Evolutionary conservation across 2,888 invertebrate genomes (phyloP).

Genomic region (Tholera decimalis): DNA sequence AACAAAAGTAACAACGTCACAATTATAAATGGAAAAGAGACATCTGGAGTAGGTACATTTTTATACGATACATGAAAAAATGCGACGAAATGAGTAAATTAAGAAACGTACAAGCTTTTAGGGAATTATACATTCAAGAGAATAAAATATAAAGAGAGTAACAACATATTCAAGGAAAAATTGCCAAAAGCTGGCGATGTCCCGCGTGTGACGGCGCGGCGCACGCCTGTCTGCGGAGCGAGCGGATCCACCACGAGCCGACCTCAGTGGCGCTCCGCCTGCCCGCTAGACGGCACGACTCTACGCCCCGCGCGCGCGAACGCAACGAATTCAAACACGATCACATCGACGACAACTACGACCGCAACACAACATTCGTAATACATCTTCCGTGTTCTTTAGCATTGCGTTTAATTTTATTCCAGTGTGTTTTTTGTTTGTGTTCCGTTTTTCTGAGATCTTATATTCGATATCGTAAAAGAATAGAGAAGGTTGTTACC

Average conservation of each 20-base stretch:
- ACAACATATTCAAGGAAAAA: conserved; percentile 48
- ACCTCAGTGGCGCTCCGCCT: conserved; percentile 85
- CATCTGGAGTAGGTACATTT: conserved; percentile 32
- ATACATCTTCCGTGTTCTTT: conserved; percentile 42
- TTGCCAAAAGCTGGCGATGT: conserved; percentile 46
- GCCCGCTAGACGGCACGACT: conserved; percentile 75
- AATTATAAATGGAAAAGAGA: conserved; percentile 24
- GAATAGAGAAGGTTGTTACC: conserved; percentile 63
- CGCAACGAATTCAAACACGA: conserved; percentile 84
- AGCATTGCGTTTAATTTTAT: conserved; percentile 26
- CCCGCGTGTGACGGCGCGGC: conserved; percentile 54
- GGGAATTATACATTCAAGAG: conserved; percentile 52
- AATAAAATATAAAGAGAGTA: conserved; percentile 41
- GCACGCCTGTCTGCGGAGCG: conserved; percentile 75
- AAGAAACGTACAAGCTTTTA: conserved; percentile 45
- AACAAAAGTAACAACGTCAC: conserved; percentile 25
- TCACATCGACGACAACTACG: conserved; percentile 63
- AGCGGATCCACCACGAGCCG: conserved; percentile 62
- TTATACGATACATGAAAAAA: conserved; percentile 27
- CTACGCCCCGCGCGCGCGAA: conserved; percentile 66
- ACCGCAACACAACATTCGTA: conserved; percentile 35
- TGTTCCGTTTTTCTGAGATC: conserved; percentile 58
- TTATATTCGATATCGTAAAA: conserved; percentile 59
- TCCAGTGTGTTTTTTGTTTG: conserved; percentile 58
- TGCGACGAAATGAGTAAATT: conserved; percentile 37